Evolutionary conservation across 2,113 vertebrate species (phyloP), one percentile per base, ranked within the genome.

Genomic region (Emydocephalus ijimae): DNA sequence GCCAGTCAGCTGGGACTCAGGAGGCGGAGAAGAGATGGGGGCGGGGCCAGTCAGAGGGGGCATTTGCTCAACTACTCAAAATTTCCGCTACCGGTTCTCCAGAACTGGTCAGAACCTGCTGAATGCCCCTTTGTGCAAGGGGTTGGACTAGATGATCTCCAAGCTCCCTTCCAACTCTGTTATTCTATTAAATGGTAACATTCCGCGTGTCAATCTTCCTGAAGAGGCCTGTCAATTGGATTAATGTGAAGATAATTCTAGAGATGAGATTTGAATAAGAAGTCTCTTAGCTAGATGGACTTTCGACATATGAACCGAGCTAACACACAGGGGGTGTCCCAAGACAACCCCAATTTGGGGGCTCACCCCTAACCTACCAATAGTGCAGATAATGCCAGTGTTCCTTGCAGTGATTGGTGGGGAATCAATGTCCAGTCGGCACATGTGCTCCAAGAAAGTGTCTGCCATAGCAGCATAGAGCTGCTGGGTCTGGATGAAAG

Each of bases 371-470:
- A 94, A 94, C 98, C 90, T 96, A 99, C 99, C 99, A 0, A 99
- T 99, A 93, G 99, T 99, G 96, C 99, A 99, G 97, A 99, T 98
- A 97, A 99, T 99, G 97, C 99, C 99, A 0, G 99, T 99, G 98
- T 99, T 99, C 24, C 99, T 98, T 7, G 99, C 98, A 0, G 97
- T 98, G 91, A 98, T 98, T 1, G 99, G 99, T 15, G 98, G 97
- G 0, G 99, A 99, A 96, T 99, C 99, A 0, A 99, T 99, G 97
- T 99, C 99, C 97, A 99, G 96, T 93, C 99, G 98, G 92, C 99
- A 99, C 98, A 99, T 97, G 96, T 99, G 99, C 96, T 99, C 99
- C 94, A 99, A 96, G 94, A 98, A 98, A 0, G 99, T 99, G 96
- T 99, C 99, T 0, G 99, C 99, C 98, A 99, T 98, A 87, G 99